phyloP scores from a whole-genome alignment of 2,113 vertebrate species.

The Phoenicopterus ruber region DNA sequence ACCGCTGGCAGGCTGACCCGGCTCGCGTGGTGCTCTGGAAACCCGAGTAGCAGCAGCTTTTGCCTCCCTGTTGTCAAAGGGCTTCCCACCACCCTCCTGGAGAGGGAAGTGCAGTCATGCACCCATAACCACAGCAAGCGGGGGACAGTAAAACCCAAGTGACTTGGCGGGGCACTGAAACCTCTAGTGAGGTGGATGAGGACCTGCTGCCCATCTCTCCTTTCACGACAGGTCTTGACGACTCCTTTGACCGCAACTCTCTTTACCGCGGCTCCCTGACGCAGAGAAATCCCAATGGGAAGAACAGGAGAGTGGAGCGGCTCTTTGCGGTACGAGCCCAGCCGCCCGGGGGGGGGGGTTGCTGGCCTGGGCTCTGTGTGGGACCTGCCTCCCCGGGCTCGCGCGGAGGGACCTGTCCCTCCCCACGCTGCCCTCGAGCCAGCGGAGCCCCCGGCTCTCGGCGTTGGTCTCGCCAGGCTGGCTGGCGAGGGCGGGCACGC shows the following conservation, averaged over 20 bases:
- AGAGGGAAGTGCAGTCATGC: no score
- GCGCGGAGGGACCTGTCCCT: not conserved
- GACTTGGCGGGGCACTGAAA: not conserved
- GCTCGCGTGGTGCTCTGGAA: fast-evolving
- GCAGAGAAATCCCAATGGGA: conserved; percentile 78
- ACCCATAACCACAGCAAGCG: fast-evolving
- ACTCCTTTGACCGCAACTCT: conserved; percentile 75
- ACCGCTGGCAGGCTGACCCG: not conserved
- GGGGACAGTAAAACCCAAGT: not conserved
- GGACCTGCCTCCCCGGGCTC: not conserved
- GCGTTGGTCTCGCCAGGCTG: fast-evolving
- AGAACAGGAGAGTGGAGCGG: conserved; percentile 50
- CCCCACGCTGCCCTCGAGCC: fast-evolving
- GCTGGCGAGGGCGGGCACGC: fast-evolving
- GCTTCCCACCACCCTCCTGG: not conserved
- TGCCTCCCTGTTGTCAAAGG: not conserved
- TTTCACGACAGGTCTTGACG: not conserved
- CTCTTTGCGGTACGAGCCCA: conserved; percentile 64
- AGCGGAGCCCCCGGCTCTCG: not conserved
- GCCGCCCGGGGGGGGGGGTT: fast-evolving
- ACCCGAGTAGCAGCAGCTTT: not conserved
- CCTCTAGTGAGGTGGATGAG: not conserved
- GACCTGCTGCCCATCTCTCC: not conserved
- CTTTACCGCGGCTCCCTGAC: conserved; percentile 83
- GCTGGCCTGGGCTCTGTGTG: fast-evolving